A percentile compares a stretch with the other conserved stretches of the same genome.
Evolutionary conservation across 1,140 invertebrate genomes (phyloP).

Genomic region (Chelonus insularis): DNA sequence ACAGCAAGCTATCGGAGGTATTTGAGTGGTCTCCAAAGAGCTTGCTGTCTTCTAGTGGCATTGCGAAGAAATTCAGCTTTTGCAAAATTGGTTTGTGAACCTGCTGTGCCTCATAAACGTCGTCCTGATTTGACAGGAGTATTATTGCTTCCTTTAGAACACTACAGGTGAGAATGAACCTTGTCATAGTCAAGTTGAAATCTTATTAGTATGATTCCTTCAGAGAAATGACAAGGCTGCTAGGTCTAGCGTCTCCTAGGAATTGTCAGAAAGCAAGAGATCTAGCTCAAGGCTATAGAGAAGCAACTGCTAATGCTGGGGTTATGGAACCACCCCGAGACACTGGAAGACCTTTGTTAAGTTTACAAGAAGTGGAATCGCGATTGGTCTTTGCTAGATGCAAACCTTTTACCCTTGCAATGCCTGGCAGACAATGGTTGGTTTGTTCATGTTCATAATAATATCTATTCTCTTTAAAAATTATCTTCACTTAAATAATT

Average conservation of each 20-base stretch:
- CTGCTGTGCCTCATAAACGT: conserved; percentile 71
- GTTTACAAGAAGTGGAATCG: conserved; percentile 80
- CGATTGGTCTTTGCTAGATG: conserved; percentile 83
- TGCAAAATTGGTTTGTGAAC: conserved; percentile 73
- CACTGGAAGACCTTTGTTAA: conserved; percentile 72
- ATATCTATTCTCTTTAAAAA: too few relatives aligned
- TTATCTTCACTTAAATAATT: too few relatives aligned
- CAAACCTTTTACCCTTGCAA: conserved; percentile 81
- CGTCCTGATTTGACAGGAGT: conserved; percentile 81
- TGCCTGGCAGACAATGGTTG: conserved; percentile 78
- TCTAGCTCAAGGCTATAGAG: conserved; percentile 66
- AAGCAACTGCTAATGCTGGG: conserved; percentile 77
- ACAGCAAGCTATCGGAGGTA: conserved; percentile 77
- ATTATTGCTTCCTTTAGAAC: conserved; percentile 78
- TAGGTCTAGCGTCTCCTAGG: conserved; percentile 51
- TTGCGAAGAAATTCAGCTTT: conserved; percentile 66
- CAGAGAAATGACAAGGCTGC: conserved; percentile 58
- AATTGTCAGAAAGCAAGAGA: conserved; percentile 54
- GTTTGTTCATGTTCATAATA: too few relatives aligned
- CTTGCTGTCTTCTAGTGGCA: conserved; percentile 76
- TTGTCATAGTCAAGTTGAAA: conserved; percentile 40
- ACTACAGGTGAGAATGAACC: conserved; percentile 64
- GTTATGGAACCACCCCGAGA: conserved; percentile 82
- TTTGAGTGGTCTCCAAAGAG: conserved; percentile 78
- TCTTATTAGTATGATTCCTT: conserved; percentile 6